These are phyloP conservation scores for Atherinosoma microstoma DNA, from an alignment of 2,797 vertebrate genomes.

Conservation along the genomic window DNA sequence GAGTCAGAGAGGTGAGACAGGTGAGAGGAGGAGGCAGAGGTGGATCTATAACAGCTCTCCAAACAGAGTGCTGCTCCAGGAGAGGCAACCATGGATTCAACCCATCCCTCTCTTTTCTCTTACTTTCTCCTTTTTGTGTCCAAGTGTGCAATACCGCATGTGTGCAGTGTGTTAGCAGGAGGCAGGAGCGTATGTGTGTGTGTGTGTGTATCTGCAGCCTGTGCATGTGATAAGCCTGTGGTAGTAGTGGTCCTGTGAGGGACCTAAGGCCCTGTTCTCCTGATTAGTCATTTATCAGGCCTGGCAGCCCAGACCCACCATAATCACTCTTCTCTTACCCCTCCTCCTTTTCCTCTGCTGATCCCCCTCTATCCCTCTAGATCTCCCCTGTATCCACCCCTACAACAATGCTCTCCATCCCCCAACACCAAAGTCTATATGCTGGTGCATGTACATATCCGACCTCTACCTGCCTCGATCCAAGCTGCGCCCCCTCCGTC, in stretches of 20 bases:
- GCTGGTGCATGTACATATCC: slow-evolving; percentile 45
- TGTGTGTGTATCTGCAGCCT: slow-evolving; percentile 41
- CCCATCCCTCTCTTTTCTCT: slow-evolving; percentile 66
- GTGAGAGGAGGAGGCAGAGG: slow-evolving; percentile 63
- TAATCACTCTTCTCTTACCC: slow-evolving; percentile 96
- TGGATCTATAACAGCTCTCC: slow-evolving; percentile 76
- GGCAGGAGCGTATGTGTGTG: slow-evolving; percentile 16
- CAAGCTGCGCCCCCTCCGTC: slow-evolving; percentile 32
- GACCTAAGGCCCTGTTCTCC: slow-evolving; percentile 89
- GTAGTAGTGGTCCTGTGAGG: slow-evolving; percentile 94
- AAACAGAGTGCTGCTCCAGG: slow-evolving; percentile 59
- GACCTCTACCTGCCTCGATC: slow-evolving; percentile 55
- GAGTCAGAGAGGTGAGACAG: slow-evolving; percentile 76
- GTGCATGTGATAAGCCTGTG: slow-evolving; percentile 91
- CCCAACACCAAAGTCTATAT: slow-evolving; percentile 65
- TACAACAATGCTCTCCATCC: slow-evolving; percentile 74
- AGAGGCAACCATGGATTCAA: slow-evolving; percentile 74
- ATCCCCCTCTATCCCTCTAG: slow-evolving; percentile 77
- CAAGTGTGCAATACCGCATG: slow-evolving; percentile 50
- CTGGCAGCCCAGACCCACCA: slow-evolving; percentile 96
- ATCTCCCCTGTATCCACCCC: slow-evolving; percentile 73
- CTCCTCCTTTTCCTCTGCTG: slow-evolving; percentile 73
- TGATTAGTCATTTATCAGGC: slow-evolving; percentile 99
- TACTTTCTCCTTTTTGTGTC: slow-evolving; percentile 66
- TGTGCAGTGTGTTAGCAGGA: slow-evolving; percentile 43